Conservation (phyloP, 2,797 vertebrate species). For the Cryptoblepharus egeriae region DNA sequence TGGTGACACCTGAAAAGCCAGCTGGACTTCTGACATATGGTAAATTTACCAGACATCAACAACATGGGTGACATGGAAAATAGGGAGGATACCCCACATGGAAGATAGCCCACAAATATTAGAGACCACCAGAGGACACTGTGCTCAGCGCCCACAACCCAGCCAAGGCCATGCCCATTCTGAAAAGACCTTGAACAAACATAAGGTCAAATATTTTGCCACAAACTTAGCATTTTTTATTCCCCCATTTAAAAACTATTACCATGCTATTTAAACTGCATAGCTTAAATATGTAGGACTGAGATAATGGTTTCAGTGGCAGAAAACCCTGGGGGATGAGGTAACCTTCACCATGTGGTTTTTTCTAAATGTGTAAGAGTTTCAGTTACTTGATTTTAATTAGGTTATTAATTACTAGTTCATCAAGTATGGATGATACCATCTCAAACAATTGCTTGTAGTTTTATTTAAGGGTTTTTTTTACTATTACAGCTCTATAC, state of each 20-base stretch:
- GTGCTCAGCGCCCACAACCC: too few species aligned
- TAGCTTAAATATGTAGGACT: slow-evolving; percentile 14
- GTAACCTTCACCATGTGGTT: slow-evolving; percentile 23
- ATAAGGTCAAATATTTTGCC: background rate
- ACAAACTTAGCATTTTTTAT: accelerated
- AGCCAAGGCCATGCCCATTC: too few species aligned
- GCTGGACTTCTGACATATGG: too few species aligned
- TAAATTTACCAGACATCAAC: too few species aligned
- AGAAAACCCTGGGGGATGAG: slow-evolving; percentile 40
- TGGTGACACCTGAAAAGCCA: too few species aligned
- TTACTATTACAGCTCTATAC: background rate
- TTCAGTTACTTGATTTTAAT: slow-evolving; percentile 42
- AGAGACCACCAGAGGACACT: too few species aligned
- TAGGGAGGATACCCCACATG: too few species aligned
- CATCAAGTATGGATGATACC: slow-evolving; percentile 18
- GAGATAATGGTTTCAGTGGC: slow-evolving; percentile 41
- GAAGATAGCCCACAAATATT: too few species aligned
- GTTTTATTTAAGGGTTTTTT: slow-evolving; percentile 2
- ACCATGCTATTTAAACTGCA: slow-evolving; percentile 18
- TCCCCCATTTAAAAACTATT: background rate
- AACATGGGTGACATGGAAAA: too few species aligned
- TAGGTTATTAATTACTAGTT: slow-evolving; percentile 20
- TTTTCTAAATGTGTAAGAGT: background rate
- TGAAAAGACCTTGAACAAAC: background rate
- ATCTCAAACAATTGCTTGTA: slow-evolving; percentile 4